Evolutionary conservation across 2,888 invertebrate species (phyloP).

Genomic region (Vandiemenella viatica): DNA sequence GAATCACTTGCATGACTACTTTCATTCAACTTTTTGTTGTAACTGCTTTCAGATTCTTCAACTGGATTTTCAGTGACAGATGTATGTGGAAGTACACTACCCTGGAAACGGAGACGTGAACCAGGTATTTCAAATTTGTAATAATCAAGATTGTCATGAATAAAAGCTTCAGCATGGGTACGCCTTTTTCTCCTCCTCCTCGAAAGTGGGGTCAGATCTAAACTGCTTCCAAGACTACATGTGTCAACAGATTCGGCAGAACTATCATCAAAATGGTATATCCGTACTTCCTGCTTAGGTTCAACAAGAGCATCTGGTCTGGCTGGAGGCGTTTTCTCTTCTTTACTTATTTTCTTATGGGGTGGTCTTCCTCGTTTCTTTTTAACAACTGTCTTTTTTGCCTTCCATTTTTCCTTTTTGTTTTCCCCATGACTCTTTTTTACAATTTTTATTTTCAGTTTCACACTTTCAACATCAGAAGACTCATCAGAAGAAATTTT

Average conservation of each 20-base stretch:
- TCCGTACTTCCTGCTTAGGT: neutral
- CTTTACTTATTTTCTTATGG: no score
- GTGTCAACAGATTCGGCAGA: slow-evolving; percentile 7
- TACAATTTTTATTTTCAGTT: neutral
- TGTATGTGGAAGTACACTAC: slow-evolving; percentile 3
- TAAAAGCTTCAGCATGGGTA: slow-evolving; percentile 40
- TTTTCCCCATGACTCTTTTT: slow-evolving; percentile 1
- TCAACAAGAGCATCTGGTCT: neutral
- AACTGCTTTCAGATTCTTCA: slow-evolving; percentile 12
- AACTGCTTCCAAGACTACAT: slow-evolving; percentile 12
- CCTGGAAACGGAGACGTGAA: slow-evolving; percentile 31
- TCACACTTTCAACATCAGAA: neutral
- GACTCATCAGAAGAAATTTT: neutral
- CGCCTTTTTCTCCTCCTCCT: slow-evolving; percentile 28
- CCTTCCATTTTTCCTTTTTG: neutral
- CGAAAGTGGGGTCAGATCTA: slow-evolving; percentile 2
- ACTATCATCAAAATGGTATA: slow-evolving; percentile 8
- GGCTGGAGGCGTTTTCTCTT: no score
- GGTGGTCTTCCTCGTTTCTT: neutral
- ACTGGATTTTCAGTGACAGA: neutral
- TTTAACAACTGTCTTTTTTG: neutral
- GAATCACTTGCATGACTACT: slow-evolving; percentile 7
- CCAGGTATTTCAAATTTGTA: slow-evolving; percentile 36
- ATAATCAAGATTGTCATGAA: slow-evolving; percentile 42
- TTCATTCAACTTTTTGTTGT: slow-evolving; percentile 16